A percentile compares a stretch with the other conserved stretches of the same genome.
Conservation (phyloP, 1,140 invertebrate species). For the Drosophila repleta region DNA sequence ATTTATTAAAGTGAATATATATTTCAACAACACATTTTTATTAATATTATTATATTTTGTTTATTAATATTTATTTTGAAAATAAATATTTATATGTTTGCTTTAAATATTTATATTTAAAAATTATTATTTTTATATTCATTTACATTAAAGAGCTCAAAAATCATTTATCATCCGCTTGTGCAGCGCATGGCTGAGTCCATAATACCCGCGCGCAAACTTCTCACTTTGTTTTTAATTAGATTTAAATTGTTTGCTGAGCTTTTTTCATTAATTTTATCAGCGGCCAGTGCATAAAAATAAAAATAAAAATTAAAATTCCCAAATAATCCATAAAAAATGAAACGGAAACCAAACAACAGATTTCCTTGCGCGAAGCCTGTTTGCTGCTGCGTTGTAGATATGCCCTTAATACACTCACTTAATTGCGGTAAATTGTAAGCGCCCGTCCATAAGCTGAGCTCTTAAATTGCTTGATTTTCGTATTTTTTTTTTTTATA, state of each 20-base stretch:
- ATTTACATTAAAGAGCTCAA: no score
- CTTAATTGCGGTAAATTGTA: constrained; percentile 55
- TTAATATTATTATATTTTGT: no score
- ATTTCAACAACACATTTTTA: no score
- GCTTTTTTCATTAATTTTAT: not conserved
- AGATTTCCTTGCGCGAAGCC: not conserved
- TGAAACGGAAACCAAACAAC: not conserved
- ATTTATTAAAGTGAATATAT: no score
- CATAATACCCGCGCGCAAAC: not conserved
- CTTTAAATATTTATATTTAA: no score
- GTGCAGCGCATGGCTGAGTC: not conserved
- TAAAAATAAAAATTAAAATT: not conserved
- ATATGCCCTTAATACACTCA: constrained; percentile 23
- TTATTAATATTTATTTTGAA: no score
- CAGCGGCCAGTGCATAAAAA: not conserved
- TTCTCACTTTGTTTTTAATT: not conserved
- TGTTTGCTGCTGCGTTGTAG: not conserved
- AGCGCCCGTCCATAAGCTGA: constrained; percentile 25
- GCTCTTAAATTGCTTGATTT: constrained; percentile 20
- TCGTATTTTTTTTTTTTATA: no score
- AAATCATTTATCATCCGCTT: no score
- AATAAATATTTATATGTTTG: no score
- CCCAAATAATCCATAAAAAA: not conserved
- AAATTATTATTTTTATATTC: no score
- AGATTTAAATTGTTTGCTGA: constrained; percentile 3